Evolutionary conservation across 2,888 invertebrate species (phyloP).

Genomic region (Ypsolopha sequella): DNA sequence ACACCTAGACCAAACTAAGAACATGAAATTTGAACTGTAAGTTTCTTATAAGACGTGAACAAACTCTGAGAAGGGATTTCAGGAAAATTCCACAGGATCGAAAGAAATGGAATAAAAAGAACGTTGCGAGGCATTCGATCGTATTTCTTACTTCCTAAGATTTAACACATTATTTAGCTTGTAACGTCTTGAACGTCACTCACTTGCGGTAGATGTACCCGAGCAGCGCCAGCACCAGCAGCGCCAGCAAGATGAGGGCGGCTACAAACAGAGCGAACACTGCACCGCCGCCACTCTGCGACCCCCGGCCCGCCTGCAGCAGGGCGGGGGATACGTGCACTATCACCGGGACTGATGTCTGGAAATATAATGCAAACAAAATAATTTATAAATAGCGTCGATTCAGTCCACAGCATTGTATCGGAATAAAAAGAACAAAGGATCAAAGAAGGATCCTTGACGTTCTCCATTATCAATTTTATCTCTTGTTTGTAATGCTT

Average conservation of each 20-base stretch:
- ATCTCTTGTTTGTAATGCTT: no score
- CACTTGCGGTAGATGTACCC: slow-evolving; percentile 83
- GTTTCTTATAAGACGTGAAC: no score
- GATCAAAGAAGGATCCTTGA: no score
- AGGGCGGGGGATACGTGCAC: slow-evolving; percentile 70
- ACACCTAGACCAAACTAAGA: no score
- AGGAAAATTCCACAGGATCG: background rate
- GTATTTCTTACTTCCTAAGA: no score
- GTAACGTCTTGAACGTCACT: slow-evolving; percentile 36
- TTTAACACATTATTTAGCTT: no score
- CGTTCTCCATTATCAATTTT: no score
- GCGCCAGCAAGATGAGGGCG: slow-evolving; percentile 78
- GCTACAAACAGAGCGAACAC: slow-evolving; percentile 77
- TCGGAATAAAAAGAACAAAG: no score
- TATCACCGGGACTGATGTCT: slow-evolving; percentile 75
- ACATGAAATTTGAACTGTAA: no score
- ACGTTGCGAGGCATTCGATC: background rate
- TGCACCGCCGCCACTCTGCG: slow-evolving; percentile 51
- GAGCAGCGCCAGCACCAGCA: slow-evolving; percentile 81
- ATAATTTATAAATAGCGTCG: no score
- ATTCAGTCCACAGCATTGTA: no score
- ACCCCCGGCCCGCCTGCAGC: slow-evolving; percentile 47
- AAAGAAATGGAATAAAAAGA: background rate
- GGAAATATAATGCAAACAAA: slow-evolving; percentile 6
- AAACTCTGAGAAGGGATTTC: background rate